Evolutionary conservation across 2,113 vertebrate species (phyloP), one percentile per base, ranked within the genome.

Genomic region (Oryzias celebensis): DNA sequence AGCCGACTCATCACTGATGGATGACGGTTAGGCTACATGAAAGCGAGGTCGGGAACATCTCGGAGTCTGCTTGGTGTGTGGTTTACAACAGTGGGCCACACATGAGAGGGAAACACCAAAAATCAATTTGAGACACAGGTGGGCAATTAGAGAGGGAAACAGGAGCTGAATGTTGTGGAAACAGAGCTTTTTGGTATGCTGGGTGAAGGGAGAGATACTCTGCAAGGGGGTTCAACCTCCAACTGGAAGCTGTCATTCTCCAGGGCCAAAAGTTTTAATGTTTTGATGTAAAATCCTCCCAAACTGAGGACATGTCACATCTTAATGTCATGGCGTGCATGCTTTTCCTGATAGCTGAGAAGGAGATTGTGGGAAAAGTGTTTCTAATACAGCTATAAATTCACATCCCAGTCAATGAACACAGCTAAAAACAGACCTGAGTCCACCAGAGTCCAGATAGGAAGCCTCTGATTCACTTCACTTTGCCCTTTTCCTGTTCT

Each of bases 71-170:
- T 58, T 52, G 23, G 78, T 85, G 85, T 87, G 85, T 85, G 88
- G 85, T 87, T 90, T 88, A 83, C 60, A 66, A 70, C 78, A 31
- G 43, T 2, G 58, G 83, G 83, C 85, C 88, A 87, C 88, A 88
- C 82, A 85, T 18, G 68, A 73, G 62, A 68, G 45, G 23, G 65
- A 23, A 62, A n/a, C 70, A 63, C 12, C 61, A 75, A 56, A 71
- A 73, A 65, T 62, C 54, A 16, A 22, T 73, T 23, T 14, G 60
- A 71, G 52, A 58, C 84, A 87, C 87, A 88, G 77, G 83, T 88
- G 87, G 78, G 54, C 65, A 50, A 59, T 66, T 59, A 52, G 2
- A 52, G 62, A 41, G 31, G 43, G 66, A 77, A 83, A 83, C 68
- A 78, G 4, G 15, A 72, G 52, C 62, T 31, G 66, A 18, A 61